Evolutionary conservation across 2,888 invertebrate genomes (phyloP), one percentile per base, ranked within the genome.

Genomic region (Lepidocyrtinus sp.): DNA sequence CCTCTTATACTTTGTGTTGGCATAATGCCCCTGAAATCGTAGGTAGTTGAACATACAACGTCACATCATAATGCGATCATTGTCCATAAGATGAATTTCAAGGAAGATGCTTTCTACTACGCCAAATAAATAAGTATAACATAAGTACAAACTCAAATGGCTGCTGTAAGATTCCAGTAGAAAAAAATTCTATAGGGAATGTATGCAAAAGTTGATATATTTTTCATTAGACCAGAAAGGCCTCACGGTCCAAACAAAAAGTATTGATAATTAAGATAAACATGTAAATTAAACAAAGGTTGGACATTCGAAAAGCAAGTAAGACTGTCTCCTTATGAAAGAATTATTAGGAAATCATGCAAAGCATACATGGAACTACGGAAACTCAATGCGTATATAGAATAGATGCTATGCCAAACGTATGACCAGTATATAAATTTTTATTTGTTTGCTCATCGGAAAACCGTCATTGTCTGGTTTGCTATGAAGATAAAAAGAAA

Each of bases 231-330:
- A 70, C 12, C 26, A 19, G 45, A 62, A 62, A 45, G 71, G 22
- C 24, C 21, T 17, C 36, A 45, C 67, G 22, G 45, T 62, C n/a
- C 36, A 61, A 27, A 21, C 12, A 26, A 74, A 73, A 68, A 50
- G 17, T 50, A 78, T 68, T 19, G 63, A n/a, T 64, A 74, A 75
- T 80, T 80, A 80, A 80, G 80, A 80, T 80, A 80, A 70, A 46
- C 19, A 80, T 80, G 80, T 65, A 80, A 80, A 80, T 80, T 65
- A 65, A 65, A 64, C 46, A 26, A 68, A n/a, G n/a, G 50, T n/a
- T 50, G 50, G n/a, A 12, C 50, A 50, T 36, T 36, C 36, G 36
- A 12, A 36, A 36, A 12, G 15, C 50, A 50, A 50, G 17, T 15
- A 50, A 50, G 50, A 50, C 17, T 50, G 5, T 15, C 12, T 17